Conservation (phyloP, 2,888 invertebrate genomes). For the Drosophila planitibia region DNA sequence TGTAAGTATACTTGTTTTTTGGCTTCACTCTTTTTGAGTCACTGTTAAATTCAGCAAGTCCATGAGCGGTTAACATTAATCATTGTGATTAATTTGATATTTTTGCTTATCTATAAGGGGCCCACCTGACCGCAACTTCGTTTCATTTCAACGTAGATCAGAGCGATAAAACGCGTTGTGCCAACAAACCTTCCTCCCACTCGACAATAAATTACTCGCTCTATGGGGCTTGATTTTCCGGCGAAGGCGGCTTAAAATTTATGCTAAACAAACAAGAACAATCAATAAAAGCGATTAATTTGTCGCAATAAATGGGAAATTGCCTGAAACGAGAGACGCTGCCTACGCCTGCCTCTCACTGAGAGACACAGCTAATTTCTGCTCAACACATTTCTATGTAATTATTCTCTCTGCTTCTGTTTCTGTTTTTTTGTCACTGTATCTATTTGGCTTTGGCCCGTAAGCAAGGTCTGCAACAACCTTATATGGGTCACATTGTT, state of each 20-base stretch:
- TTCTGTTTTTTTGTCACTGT: not conserved
- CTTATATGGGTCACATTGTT: constrained; percentile 48
- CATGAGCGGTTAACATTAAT: constrained; percentile 33
- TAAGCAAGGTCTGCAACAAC: constrained; percentile 23
- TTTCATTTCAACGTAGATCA: constrained; percentile 27
- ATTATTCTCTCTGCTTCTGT: not conserved
- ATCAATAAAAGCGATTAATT: constrained; percentile 69
- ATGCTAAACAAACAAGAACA: constrained; percentile 58
- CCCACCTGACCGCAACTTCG: constrained; percentile 33
- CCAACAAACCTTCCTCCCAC: not conserved
- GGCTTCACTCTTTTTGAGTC: not conserved
- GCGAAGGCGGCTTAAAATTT: constrained; percentile 44
- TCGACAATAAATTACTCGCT: constrained; percentile 12
- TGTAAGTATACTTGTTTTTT: not conserved
- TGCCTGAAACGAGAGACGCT: constrained; percentile 21
- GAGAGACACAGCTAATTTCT: not conserved
- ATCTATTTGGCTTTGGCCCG: constrained; percentile 13
- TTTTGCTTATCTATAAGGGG: constrained; percentile 36
- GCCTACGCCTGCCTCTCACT: constrained; percentile 1
- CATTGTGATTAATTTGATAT: constrained; percentile 46
- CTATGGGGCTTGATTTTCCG: constrained; percentile 25
- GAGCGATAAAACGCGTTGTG: constrained; percentile 21
- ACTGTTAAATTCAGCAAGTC: not conserved
- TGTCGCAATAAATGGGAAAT: constrained; percentile 43
- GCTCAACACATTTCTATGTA: constrained; percentile 7